Conservation (phyloP, 2,797 vertebrate genomes). For the Gymnodraco acuticeps region DNA sequence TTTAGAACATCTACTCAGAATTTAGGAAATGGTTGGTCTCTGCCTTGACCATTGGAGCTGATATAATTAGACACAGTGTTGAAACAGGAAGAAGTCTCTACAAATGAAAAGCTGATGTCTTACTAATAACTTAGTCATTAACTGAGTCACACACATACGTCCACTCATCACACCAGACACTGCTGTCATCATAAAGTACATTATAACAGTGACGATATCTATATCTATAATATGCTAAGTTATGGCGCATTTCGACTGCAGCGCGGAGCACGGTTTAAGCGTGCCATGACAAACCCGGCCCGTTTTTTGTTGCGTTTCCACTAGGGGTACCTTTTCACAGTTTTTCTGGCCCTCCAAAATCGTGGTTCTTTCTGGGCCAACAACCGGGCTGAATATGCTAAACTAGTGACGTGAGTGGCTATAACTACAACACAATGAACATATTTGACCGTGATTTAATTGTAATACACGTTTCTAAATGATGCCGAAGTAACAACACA, state of each 20-base stretch:
- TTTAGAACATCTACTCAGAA: constrained; percentile 8
- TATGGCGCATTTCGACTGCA: not conserved
- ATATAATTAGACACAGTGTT: not conserved
- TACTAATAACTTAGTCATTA: not conserved
- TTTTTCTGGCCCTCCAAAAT: no score
- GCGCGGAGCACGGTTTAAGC: no score
- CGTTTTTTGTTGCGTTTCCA: no score
- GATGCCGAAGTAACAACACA: no score
- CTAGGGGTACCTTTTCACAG: no score
- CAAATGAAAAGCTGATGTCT: not conserved
- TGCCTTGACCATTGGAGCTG: not conserved
- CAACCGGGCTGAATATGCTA: no score
- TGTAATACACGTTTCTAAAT: no score
- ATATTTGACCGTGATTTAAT: no score
- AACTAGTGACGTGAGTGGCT: no score
- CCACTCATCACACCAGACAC: not conserved
- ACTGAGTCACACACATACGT: not conserved
- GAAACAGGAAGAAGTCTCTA: not conserved
- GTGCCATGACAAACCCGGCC: no score
- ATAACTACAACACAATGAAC: no score
- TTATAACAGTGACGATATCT: not conserved
- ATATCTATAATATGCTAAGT: not conserved
- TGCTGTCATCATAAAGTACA: not conserved
- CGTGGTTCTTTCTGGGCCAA: no score
- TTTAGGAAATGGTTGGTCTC: not conserved